Conservation (phyloP, 1,140 invertebrate species). For the Adelges cooleyi region DNA sequence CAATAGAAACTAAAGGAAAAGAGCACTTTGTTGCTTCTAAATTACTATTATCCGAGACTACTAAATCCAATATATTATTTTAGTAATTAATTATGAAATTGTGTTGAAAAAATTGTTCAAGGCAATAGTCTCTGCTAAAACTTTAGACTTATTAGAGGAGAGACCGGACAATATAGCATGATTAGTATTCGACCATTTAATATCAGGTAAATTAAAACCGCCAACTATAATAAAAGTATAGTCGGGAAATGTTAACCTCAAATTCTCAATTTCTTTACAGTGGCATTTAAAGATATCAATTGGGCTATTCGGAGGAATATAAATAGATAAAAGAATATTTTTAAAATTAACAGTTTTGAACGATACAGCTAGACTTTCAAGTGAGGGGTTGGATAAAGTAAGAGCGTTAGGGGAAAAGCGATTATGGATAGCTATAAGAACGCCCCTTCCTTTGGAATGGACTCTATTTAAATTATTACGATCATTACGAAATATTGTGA, state of each 20-base stretch:
- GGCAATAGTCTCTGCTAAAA: background rate
- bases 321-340: background rate
- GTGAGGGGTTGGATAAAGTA: background rate
- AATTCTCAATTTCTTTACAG: background rate
- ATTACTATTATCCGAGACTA: background rate
- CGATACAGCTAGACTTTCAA: background rate
- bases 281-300: background rate
- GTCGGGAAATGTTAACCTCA: background rate
- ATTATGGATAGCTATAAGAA: background rate
- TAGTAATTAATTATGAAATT: background rate
- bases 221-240: background rate
- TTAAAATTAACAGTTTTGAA: background rate
- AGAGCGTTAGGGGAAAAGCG: background rate
- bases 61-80: background rate
- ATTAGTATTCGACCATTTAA: background rate
- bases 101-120: background rate
- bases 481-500: background rate
- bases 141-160: background rate
- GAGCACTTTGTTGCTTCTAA: too few species aligned
- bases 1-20: too few species aligned
- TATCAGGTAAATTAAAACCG: background rate
- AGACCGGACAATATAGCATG: background rate
- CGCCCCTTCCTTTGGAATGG: background rate
- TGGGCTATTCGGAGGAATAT: background rate
- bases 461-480: background rate